A percentile compares a stretch with the other conserved stretches of the same genome.
Conservation (phyloP, 2,797 vertebrate species). For the Pseudochirops cupreus region DNA sequence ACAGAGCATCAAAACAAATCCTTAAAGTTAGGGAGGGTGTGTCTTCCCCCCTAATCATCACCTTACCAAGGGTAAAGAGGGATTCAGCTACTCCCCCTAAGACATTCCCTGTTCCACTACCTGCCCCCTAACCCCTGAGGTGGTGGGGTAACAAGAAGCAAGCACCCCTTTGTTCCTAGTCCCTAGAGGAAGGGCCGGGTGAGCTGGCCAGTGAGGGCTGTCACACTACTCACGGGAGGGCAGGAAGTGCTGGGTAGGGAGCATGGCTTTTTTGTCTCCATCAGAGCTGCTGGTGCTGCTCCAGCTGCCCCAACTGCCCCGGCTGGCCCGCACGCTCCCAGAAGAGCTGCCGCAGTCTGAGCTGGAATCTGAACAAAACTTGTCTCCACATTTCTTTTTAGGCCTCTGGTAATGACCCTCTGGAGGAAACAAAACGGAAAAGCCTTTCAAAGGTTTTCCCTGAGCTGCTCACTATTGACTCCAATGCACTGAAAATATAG, state of each 20-base stretch:
- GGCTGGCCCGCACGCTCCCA: conserved; percentile 94
- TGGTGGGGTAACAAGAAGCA: background rate
- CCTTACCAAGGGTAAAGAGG: background rate
- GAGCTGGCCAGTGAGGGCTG: background rate
- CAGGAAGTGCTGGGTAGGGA: conserved; percentile 85
- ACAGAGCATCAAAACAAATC: background rate
- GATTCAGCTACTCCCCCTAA: no score
- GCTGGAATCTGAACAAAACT: conserved; percentile 93
- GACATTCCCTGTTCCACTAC: no score
- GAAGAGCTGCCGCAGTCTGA: conserved; percentile 97
- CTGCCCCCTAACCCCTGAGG: no score
- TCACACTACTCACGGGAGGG: conserved; percentile 81
- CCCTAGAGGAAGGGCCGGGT: rapidly evolving
- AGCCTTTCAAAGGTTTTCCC: background rate
- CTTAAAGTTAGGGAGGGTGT: background rate
- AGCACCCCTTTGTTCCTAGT: background rate
- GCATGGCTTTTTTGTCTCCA: conserved; percentile 91
- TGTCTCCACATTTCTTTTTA: conserved; percentile 90
- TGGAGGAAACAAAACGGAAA: conserved; percentile 54
- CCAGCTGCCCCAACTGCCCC: conserved; percentile 99
- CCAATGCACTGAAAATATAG: background rate
- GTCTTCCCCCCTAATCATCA: background rate
- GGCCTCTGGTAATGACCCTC: conserved; percentile 82
- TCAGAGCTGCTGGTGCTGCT: conserved; percentile 97
- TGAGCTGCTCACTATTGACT: background rate